Conservation (phyloP, 1,140 invertebrate species). For the Bicyclus anynana region DNA sequence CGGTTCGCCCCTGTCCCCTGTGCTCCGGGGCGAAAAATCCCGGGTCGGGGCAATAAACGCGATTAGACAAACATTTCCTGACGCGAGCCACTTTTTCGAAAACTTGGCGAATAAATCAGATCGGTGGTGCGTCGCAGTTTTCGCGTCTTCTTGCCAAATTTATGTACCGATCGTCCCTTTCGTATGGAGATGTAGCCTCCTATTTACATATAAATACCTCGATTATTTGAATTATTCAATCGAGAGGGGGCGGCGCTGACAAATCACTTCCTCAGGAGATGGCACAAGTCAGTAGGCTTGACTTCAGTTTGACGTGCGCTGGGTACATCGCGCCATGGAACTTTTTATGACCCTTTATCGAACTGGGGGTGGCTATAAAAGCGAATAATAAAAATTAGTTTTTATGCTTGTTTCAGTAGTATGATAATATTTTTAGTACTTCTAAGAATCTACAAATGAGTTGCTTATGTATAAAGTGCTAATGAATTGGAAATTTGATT, state of each 20-base stretch:
- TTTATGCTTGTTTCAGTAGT: background rate
- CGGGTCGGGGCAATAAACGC: slow-evolving; percentile 62
- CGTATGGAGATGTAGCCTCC: slow-evolving; percentile 74
- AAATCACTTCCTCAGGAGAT: slow-evolving; percentile 76
- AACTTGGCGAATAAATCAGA: slow-evolving; percentile 75
- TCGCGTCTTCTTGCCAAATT: slow-evolving; percentile 74
- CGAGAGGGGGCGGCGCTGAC: slow-evolving; percentile 76
- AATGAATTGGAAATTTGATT: too few species aligned
- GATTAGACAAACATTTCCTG: slow-evolving; percentile 76
- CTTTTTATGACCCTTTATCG: slow-evolving; percentile 22
- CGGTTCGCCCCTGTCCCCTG: slow-evolving; percentile 36
- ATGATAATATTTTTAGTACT: background rate
- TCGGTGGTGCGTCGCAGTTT: slow-evolving; percentile 71
- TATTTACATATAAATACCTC: slow-evolving; percentile 77
- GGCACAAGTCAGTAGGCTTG: slow-evolving; percentile 62
- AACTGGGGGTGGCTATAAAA: slow-evolving; percentile 4
- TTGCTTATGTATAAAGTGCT: background rate
- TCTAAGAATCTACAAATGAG: background rate
- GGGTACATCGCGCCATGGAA: slow-evolving; percentile 18
- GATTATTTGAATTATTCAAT: slow-evolving; percentile 78
- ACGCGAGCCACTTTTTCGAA: slow-evolving; percentile 70
- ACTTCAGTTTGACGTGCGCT: slow-evolving; percentile 59
- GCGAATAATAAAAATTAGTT: slow-evolving; percentile 4
- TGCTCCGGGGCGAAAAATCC: slow-evolving; percentile 54
- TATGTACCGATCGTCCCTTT: slow-evolving; percentile 76